These are phyloP conservation scores for Anagrus nilaparvatae DNA, from an alignment of 1,140 invertebrate genomes.

Conservation along the genomic window DNA sequence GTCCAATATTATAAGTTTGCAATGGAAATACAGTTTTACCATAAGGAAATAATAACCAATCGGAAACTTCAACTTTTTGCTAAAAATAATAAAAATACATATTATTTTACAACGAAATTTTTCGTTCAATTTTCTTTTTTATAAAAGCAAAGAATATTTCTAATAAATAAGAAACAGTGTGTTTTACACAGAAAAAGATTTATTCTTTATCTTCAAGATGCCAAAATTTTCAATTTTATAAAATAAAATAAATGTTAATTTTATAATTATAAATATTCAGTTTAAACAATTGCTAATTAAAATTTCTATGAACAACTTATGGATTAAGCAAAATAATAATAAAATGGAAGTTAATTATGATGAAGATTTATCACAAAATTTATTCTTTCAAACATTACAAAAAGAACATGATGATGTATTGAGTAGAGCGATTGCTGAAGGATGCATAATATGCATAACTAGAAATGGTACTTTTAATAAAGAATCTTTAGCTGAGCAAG, in stretches of 20 bases:
- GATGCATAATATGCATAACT: conserved; percentile 72
- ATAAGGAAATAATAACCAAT: conserved; percentile 43
- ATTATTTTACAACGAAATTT: too few species aligned
- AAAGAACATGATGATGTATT: conserved; percentile 52
- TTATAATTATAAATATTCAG: too few species aligned
- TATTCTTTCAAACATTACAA: conserved; percentile 59
- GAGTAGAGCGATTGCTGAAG: conserved; percentile 53
- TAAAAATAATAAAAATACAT: conserved; percentile 26
- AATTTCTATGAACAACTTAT: too few species aligned
- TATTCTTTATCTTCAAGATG: too few species aligned
- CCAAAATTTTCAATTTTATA: too few species aligned
- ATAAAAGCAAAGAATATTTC: too few species aligned
- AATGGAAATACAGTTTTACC: conserved; percentile 45
- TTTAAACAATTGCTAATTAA: too few species aligned
- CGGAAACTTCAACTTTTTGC: conserved; percentile 41
- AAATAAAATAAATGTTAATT: too few species aligned
- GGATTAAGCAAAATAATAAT: too few species aligned
- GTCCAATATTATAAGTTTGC: conserved; percentile 25
- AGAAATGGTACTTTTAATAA: conserved; percentile 52
- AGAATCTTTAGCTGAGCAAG: conserved; percentile 48
- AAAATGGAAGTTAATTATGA: conserved; percentile 55
- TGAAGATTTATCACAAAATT: conserved; percentile 68
- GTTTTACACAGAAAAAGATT: too few species aligned
- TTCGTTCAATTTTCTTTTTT: too few species aligned
- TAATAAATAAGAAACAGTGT: too few species aligned